Base-by-base conservation (phyloP, 2,888 invertebrate genomes). In the Spilosoma lubricipeda region DNA sequence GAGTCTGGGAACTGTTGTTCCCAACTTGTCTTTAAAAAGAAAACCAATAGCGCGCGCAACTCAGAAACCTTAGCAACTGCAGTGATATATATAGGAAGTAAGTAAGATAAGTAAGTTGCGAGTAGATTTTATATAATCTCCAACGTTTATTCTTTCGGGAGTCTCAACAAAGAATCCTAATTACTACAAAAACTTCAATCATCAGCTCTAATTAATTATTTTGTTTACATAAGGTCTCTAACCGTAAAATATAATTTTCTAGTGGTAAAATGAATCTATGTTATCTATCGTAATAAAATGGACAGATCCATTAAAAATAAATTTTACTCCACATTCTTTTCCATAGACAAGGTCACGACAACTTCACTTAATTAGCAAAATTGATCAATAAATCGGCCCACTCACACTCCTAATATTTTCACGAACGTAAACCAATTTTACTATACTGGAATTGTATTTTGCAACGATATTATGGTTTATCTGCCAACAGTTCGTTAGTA, bases 401-500 rank as follows among this genome's bases (percentile, higher is more conserved):
- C 20, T 30, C 30, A 30, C 5, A 48, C 2, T 9, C 27, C 23
- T 33, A 48, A 7, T 67, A 67, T 48, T 67, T 33, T 45, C 27
- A 67, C 20, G 67, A n/a, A 45, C 45, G 67, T 30, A 45, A 45
- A 45, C 30, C 33, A 33, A 48, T 67, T 48, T 0, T 30, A 30
- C 45, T 48, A 48, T 30, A 48, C 23, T 48, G 23, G 45, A 30
- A 67, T 42, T 45, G 45, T 45, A 67, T 30, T 67, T 45, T 48
- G 48, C 67, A 67, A 67, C 48, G 18, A 23, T 67, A 67, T 67
- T 67, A 67, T 67, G 67, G 30, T 48, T 67, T 11, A 67, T 67
- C 67, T 67, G 65, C 30, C 42, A 71, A 71, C 65, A 71, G 66
- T 73, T 20, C 67, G 67, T 67, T 67, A 33, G 67, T 67, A 67